Conservation (phyloP, 2,888 invertebrate genomes). For the Geophilus truncorum region DNA sequence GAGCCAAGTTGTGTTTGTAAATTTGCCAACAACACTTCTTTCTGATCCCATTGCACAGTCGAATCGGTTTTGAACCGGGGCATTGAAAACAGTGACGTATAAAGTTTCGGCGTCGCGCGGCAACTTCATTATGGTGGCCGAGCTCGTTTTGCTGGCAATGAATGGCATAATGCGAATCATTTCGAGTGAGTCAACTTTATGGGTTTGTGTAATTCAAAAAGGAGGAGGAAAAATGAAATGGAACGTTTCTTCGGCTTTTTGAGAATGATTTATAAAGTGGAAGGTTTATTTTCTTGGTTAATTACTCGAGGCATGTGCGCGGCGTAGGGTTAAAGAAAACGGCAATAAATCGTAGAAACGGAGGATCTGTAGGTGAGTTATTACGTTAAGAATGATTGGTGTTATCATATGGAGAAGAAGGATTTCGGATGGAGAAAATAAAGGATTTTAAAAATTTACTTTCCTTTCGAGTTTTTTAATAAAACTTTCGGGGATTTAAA, state of each 20-base stretch:
- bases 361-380: neutral
- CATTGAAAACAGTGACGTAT: slow-evolving; percentile 6
- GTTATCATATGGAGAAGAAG: neutral
- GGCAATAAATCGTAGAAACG: neutral
- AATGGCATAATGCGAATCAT: neutral
- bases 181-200: neutral
- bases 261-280: neutral
- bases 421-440: neutral
- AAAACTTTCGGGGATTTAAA: too few species aligned
- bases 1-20: neutral
- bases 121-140: neutral
- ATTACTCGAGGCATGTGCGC: neutral
- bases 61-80: neutral
- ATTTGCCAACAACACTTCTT: slow-evolving; percentile 12
- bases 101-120: neutral
- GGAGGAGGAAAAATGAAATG: neutral
- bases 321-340: neutral
- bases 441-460: neutral
- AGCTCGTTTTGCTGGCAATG: neutral
- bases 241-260: neutral
- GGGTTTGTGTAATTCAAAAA: slow-evolving; percentile 1
- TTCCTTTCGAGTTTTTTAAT: neutral
- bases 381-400: neutral
- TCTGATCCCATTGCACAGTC: slow-evolving; percentile 8
- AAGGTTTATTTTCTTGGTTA: neutral